A percentile compares a stretch with the other conserved stretches of the same genome.
Evolutionary conservation across 2,797 vertebrate species (phyloP).

Genomic region (Moxostoma hubbsi): DNA sequence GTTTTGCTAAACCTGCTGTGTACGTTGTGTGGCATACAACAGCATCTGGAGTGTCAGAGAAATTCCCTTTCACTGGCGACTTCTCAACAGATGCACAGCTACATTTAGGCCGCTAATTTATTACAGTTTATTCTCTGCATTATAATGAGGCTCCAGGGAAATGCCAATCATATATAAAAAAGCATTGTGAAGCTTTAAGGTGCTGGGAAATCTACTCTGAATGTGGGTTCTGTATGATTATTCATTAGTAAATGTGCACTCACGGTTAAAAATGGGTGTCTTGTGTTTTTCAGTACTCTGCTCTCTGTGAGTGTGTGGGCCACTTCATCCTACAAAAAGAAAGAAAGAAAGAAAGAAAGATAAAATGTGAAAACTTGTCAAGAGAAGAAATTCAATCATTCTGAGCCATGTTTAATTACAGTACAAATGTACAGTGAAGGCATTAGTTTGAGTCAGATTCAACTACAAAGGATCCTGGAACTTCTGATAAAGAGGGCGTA

Average conservation of each 20-base stretch:
- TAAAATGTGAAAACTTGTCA: background rate
- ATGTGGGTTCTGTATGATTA: conserved; percentile 2
- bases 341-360: conserved; percentile 44
- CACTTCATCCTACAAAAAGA: conserved; percentile 89
- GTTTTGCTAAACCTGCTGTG: conserved; percentile 65
- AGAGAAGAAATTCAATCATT: background rate
- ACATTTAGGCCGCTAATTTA: conserved; percentile 65
- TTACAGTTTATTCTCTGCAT: conserved; percentile 64
- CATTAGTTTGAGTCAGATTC: conserved; percentile 4
- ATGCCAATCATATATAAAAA: conserved; percentile 53
- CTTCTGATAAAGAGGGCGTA: background rate
- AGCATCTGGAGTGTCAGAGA: conserved; percentile 68
- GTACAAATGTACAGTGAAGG: background rate
- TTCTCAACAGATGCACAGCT: conserved; percentile 61
- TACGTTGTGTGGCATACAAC: conserved; percentile 58
- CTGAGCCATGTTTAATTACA: conserved; percentile 4
- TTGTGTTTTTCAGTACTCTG: conserved; percentile 95
- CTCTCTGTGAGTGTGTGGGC: conserved; percentile 97
- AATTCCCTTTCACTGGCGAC: conserved; percentile 65
- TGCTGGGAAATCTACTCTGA: too few relatives aligned
- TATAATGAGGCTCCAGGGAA: conserved; percentile 64
- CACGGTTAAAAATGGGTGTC: conserved; percentile 96
- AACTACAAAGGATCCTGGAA: background rate
- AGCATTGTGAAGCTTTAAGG: conserved; percentile 38
- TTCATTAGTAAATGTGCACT: conserved; percentile 70